Evolutionary conservation across 1,140 invertebrate species (phyloP), one percentile per base, ranked within the genome.

Genomic region (Lerema accius): DNA sequence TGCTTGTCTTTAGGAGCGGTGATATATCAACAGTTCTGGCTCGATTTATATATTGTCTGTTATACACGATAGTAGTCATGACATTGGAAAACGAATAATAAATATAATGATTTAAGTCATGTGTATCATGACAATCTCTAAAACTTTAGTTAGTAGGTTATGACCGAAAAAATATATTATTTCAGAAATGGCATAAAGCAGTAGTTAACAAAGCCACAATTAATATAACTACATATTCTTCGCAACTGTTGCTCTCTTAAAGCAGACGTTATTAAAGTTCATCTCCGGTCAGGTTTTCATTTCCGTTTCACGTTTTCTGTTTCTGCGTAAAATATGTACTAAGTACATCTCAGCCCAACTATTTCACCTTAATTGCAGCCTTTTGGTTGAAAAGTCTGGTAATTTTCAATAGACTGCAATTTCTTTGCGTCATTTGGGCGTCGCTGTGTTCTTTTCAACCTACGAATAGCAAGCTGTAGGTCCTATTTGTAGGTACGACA

Each of bases 301-400:
- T 51, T 51, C 32, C 48, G 35, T 51, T 37, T 37, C 48, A 51
- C 35, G 26, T 37, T 39, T 50, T 17, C 48, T 50, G 14, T 50
- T 37, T 51, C 16, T 51, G 32, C n/a, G n/a, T n/a, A 37, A 19
- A 51, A 17, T 39, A 13, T 19, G 13, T 48, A 13, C 45, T 48
- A 26, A 2, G 15, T 51, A 17, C 49, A 39, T 51, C 49, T 39
- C 14, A 19, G 19, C 17, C 15, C 9, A 32, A 14, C 15, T 37
- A 51, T 39, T 51, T 51, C 10, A 51, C 45, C 19, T 48, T 48
- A 48, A 48, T 48, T 48, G 49, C 49, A 51, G 49, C 49, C n/a
- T 51, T 51, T 51, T 39, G 35, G 49, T 19, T 51, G 49, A 51
- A 51, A 39, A 19, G 49, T 16, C 35, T 2, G 49, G 14, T 39